These are phyloP conservation scores for Apis laboriosa DNA, from an alignment of 1,140 invertebrate species.

Conservation along the genomic window DNA sequence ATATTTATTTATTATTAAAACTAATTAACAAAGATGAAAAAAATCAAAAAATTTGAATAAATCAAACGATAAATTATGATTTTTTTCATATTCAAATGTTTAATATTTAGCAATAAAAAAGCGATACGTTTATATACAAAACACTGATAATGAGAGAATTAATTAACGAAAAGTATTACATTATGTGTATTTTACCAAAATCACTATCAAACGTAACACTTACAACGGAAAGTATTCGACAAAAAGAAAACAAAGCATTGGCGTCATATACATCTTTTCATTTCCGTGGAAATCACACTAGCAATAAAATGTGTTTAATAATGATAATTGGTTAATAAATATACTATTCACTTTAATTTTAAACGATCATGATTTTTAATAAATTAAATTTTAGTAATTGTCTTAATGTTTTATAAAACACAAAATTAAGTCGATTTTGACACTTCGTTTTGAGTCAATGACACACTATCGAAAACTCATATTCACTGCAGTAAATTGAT, in stretches of 20 bases:
- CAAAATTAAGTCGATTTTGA: constrained; percentile 54
- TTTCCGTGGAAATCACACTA: constrained; percentile 21
- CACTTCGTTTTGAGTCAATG: constrained; percentile 65
- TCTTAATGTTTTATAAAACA: background rate
- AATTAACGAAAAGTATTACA: background rate
- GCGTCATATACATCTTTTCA: constrained; percentile 56
- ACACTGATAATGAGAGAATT: background rate
- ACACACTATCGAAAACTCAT: constrained; percentile 52
- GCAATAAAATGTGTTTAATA: background rate
- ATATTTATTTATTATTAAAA: background rate
- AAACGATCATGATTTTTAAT: background rate
- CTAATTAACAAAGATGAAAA: background rate
- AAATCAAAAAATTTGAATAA: background rate
- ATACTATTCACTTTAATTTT: background rate
- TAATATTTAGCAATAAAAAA: constrained; percentile 3
- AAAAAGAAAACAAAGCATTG: constrained; percentile 53
- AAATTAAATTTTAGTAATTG: constrained; percentile 1
- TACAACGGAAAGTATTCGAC: background rate
- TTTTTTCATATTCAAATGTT: background rate
- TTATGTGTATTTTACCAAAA: constrained; percentile 1
- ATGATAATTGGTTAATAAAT: constrained; percentile 5
- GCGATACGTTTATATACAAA: background rate
- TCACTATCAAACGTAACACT: constrained; percentile 22
- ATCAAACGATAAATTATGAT: background rate
- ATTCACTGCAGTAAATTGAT: constrained; percentile 44